A percentile compares a stretch with the other conserved stretches of the same genome.
Evolutionary conservation across 2,888 invertebrate species (phyloP).

Genomic region (Bimastos eiseni): DNA sequence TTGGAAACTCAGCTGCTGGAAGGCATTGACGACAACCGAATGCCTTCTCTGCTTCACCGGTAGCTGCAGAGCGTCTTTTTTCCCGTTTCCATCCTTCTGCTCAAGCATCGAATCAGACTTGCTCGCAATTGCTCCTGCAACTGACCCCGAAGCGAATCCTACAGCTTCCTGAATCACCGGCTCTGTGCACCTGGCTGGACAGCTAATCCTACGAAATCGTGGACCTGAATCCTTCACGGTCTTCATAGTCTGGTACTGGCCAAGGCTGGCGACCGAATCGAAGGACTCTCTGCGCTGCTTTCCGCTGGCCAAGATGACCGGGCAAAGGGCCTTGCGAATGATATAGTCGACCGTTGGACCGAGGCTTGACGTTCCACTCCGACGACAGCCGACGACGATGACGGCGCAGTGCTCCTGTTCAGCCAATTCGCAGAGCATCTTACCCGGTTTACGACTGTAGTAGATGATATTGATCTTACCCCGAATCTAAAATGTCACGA

Average conservation of each 20-base stretch:
- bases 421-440: constrained; percentile 22
- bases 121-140: background rate
- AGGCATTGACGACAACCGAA: background rate
- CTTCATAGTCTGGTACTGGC: background rate
- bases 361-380: background rate
- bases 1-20: background rate
- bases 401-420: background rate
- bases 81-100: background rate
- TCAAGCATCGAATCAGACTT: background rate
- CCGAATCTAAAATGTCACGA: constrained; percentile 1
- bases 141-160: background rate
- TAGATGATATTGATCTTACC: constrained; percentile 28
- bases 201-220: background rate
- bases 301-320: background rate
- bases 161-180: background rate
- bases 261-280: background rate
- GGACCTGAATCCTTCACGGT: background rate
- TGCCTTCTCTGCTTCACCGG: background rate
- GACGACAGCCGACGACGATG: constrained; percentile 22
- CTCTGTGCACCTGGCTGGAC: background rate
- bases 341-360: constrained; percentile 20
- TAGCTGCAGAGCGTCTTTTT: background rate
- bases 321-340: background rate
- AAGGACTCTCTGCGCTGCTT: background rate
- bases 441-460: constrained; percentile 26